phyloP scores from a whole-genome alignment of 2,113 vertebrate genomes.

The Genyomyrus donnyi region DNA sequence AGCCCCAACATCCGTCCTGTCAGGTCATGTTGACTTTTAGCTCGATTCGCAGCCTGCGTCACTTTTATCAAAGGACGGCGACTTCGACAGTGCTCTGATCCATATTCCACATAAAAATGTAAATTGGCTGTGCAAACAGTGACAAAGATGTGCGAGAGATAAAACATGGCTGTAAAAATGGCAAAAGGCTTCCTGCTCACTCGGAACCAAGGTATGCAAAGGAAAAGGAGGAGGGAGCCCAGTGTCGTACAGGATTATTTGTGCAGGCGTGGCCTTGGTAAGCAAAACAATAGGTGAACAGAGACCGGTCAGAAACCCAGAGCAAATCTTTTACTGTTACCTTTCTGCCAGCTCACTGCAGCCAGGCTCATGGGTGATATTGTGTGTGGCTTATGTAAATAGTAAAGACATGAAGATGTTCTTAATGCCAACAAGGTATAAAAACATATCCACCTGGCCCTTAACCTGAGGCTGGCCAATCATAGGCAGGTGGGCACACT shows the following conservation, averaged over 20 bases:
- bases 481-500: conserved; percentile 13
- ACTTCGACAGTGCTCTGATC: not conserved
- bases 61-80: not conserved
- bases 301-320: not conserved
- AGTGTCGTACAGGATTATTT: not conserved
- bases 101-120: not conserved
- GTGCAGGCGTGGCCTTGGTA: not conserved
- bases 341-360: not conserved
- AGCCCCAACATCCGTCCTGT: not conserved
- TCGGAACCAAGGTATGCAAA: not conserved
- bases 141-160: not conserved
- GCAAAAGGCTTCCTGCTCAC: not conserved
- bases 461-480: not conserved
- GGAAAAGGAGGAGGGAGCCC: not conserved
- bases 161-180: not conserved
- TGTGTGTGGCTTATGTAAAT: not conserved
- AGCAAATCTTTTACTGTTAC: not conserved
- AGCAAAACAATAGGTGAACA: not conserved
- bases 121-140: not conserved
- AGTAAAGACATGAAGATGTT: not conserved
- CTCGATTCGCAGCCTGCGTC: not conserved
- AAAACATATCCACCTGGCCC: not conserved
- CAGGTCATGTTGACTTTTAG: not conserved
- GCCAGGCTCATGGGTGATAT: not conserved
- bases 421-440: not conserved